Evolutionary conservation across 2,888 invertebrate genomes (phyloP).

Genomic region (Patella caerulea): DNA sequence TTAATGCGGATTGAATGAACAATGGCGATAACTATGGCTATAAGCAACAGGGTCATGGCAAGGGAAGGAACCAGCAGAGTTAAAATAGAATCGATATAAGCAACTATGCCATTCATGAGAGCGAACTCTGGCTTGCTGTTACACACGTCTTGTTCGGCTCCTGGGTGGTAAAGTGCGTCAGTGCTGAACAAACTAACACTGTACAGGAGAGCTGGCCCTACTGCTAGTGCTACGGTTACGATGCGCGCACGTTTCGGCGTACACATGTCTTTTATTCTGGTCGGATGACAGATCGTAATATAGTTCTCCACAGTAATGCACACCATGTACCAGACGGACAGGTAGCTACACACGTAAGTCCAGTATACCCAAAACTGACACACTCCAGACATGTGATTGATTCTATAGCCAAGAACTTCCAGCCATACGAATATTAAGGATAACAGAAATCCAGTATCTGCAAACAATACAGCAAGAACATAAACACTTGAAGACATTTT

Average conservation of each 20-base stretch:
- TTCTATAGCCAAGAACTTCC: conserved; percentile 41
- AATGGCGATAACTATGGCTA: conserved; percentile 33
- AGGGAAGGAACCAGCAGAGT: conserved; percentile 38
- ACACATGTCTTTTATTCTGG: conserved; percentile 35
- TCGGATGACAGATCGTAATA: conserved; percentile 44
- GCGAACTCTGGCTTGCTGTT: conserved; percentile 14
- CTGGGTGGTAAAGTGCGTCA: conserved; percentile 15
- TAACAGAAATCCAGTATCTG: conserved; percentile 47
- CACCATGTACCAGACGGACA: conserved; percentile 48
- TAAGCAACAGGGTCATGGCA: conserved; percentile 32
- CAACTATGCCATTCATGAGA: conserved; percentile 22
- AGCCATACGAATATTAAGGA: conserved; percentile 47
- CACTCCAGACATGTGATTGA: conserved; percentile 37
- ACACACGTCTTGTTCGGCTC: conserved; percentile 11
- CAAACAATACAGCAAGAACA: conserved; percentile 40
- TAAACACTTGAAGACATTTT: conserved; percentile 50
- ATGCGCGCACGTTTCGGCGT: conserved; percentile 34
- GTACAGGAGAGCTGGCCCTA: conserved; percentile 28
- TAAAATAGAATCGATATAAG: conserved; percentile 38
- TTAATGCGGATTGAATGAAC: conserved; percentile 19
- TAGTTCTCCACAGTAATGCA: conserved; percentile 47
- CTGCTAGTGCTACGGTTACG: conserved; percentile 26
- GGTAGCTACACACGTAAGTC: conserved; percentile 43
- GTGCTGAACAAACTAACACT: conserved; percentile 26
- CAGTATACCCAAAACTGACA: conserved; percentile 40